Evolutionary conservation across 92 coral and sea anemone species (phyloP).

Genomic region (Epizoanthus rinbou): DNA sequence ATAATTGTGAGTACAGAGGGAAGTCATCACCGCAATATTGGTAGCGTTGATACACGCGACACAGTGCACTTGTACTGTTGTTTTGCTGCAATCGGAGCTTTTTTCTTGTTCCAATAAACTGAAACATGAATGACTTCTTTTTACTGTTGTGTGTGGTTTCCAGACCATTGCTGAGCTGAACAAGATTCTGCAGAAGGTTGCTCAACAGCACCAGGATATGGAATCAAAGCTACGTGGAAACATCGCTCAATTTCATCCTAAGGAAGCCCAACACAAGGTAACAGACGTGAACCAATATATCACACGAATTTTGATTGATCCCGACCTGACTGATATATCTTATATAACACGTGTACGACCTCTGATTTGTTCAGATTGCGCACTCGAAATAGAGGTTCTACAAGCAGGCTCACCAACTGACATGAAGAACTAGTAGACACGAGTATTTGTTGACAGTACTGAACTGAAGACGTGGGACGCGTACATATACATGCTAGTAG

Average conservation of each 20-base stretch:
- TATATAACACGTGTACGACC: not conserved
- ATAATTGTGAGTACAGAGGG: too few species aligned
- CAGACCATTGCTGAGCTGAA: conserved; percentile 88
- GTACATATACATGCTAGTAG: too few species aligned
- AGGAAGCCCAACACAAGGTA: conserved; percentile 76
- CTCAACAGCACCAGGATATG: conserved; percentile 86
- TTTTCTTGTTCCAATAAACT: not conserved
- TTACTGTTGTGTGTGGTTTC: conserved; percentile 6
- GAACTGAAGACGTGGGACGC: too few species aligned
- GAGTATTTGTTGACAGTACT: too few species aligned
- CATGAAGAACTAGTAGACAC: too few species aligned
- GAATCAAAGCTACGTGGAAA: conserved; percentile 77
- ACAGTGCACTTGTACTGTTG: not conserved
- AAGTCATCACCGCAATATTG: too few species aligned
- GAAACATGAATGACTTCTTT: not conserved
- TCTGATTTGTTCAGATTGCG: too few species aligned
- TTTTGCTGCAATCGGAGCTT: not conserved
- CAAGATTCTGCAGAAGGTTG: conserved; percentile 85
- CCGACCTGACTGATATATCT: not conserved
- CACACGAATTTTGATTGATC: too few species aligned
- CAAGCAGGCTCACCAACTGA: too few species aligned
- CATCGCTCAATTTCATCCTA: conserved; percentile 69
- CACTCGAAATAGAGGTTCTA: too few species aligned
- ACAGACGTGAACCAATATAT: not conserved
- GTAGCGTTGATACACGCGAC: not conserved